Evolutionary conservation across 2,113 vertebrate genomes (phyloP), one percentile per base, ranked within the genome.

Genomic region (Petrocephalus zakoni): DNA sequence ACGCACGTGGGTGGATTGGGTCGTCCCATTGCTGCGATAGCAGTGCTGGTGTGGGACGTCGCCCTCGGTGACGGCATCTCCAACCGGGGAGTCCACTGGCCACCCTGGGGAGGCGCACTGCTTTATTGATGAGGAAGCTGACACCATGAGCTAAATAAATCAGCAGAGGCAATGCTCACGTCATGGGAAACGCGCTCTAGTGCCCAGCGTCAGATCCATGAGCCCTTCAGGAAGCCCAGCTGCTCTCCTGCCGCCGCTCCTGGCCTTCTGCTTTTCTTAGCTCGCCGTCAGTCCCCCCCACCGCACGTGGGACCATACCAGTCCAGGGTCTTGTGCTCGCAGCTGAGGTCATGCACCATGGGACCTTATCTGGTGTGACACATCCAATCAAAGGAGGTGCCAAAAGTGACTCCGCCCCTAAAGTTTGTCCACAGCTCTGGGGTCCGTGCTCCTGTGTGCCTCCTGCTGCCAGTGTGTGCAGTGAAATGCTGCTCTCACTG

Each of bases 71-170:
- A 56, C 55, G 49, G 11, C 84, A 13, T 34, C 49, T 85, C 46
- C 25, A 55, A 56, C 84, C 51, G 8, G 49, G 52, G 17, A 86
- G 29, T 13, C 29, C 72, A 78, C 72, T 78, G 29, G 34, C 72
- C 29, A 42, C 15, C n/a, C n/a, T 56, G 84, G 51, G 49, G 22
- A 25, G 7, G 17, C 34, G 15, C 13, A 15, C 6, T 55, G 25
- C 29, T 34, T 53, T 86, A 86, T 86, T 86, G 25, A 86, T 55
- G 84, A 55, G 84, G 29, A 86, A 86, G n/a, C 49, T 6, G 52
- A 55, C 52, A 86, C 52, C 52, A 49, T 37, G 25, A 56, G 10
- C 25, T 55, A 55, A 55, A 53, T 78, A 78, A 78, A 78, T 42
- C 34, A 84, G 42, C 81, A 84, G 22, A 51, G 21, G 22, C 22